Evolutionary conservation across 2,888 invertebrate genomes (phyloP), one percentile per base, ranked within the genome.

Genomic region (Stenoptilia bipunctidactyla): DNA sequence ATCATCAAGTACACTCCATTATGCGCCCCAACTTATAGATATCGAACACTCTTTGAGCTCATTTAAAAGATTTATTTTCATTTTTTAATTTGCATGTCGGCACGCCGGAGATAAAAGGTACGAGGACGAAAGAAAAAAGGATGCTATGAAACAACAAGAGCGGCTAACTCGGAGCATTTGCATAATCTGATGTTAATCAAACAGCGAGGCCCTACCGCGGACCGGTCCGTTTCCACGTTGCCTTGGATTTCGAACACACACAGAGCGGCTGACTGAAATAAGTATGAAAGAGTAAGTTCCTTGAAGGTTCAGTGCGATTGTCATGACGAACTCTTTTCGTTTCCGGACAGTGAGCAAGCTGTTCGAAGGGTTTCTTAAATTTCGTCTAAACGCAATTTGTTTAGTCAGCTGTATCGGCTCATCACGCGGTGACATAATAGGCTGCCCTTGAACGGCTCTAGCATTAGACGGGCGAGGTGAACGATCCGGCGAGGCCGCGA

Each of bases 121-220:
- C 61, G 58, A 65, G 66, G 66, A 66, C 60, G 66, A 68, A 64
- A 64, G 74, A 77, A 75, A 79, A 72, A 61, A 70, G 58, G 70
- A 66, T 57, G 61, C 71, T 66, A 70, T 56, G 70, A 72, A 73
- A 76, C 69, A 71, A 75, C 61, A 65, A 75, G 76, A 74, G 76
- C 77, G 74, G 77, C 75, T 74, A 69, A 66, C 63, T 70, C 70
- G 73, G 56, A 60, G 69, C 69, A 82, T 83, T 83, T 80, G 79
- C 80, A 83, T 83, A 83, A 79, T 80, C 82, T 76, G 83, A 83
- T 83, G 77, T 70, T 80, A 82, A 80, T 82, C 83, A 80, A 76
- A 77, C 68, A 67, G 62, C 60, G 65, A 57, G 59, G 65, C 59
- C 60, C 61, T 55, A 59, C 65, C 61, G 57, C 44, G 38, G 45